These are phyloP conservation scores for Hydrophis major DNA, from an alignment of 2,797 vertebrate genomes.

Conservation along the genomic window DNA sequence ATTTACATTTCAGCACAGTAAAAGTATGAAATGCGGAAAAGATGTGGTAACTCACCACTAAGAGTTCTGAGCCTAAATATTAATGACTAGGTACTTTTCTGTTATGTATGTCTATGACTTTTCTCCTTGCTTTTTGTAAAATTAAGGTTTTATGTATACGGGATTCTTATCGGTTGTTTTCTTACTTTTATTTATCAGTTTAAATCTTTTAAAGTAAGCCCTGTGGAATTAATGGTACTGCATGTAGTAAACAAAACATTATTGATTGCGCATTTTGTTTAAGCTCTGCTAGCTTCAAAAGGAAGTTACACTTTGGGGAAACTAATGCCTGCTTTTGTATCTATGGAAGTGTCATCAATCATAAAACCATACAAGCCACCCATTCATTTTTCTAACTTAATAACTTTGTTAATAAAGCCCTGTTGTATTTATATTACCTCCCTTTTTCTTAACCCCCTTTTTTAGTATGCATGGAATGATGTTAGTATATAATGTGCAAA, in stretches of 20 bases:
- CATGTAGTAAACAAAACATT: background rate
- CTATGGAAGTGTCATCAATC: background rate
- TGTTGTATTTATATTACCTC: background rate
- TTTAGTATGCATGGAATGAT: background rate
- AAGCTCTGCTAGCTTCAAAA: background rate
- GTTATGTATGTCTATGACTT: background rate
- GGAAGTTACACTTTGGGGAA: background rate
- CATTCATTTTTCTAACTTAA: background rate
- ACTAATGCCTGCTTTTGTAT: background rate
- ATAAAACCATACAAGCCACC: background rate
- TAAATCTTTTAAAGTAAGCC: background rate
- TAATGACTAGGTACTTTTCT: conserved; percentile 8
- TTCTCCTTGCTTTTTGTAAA: background rate
- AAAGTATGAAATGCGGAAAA: conserved; percentile 39
- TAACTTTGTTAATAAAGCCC: background rate
- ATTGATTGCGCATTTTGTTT: background rate
- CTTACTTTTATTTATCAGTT: background rate
- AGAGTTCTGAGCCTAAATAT: conserved; percentile 17
- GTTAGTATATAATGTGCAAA: background rate
- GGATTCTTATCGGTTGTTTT: background rate
- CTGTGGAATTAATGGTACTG: background rate
- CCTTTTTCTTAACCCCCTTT: background rate
- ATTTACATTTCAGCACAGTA: conserved; percentile 44
- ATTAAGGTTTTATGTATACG: background rate
- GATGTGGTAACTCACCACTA: conserved; percentile 29